Conservation (phyloP, 2,888 invertebrate genomes). For the Bimastos eiseni region DNA sequence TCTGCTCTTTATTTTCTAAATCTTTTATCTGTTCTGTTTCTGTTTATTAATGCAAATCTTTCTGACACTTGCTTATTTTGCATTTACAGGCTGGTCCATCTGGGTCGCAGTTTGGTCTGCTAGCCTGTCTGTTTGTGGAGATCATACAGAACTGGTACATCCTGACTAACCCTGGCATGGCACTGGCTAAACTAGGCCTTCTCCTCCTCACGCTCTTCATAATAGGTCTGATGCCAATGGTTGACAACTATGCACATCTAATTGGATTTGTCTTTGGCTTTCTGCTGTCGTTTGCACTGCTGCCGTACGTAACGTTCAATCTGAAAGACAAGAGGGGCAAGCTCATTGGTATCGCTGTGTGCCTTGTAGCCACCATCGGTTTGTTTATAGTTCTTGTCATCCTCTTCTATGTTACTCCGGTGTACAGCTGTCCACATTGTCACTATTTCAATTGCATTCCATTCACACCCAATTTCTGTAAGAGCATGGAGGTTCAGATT, state of each 20-base stretch:
- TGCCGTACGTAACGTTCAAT: conserved; percentile 92
- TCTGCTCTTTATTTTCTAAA: not conserved
- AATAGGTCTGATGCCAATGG: conserved; percentile 89
- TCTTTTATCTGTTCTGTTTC: not conserved
- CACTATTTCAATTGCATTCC: conserved; percentile 88
- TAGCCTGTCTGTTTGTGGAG: conserved; percentile 91
- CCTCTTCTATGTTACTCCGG: conserved; percentile 83
- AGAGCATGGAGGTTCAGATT: conserved; percentile 62
- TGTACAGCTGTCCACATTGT: conserved; percentile 84
- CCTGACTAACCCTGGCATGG: conserved; percentile 63
- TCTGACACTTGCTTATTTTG: not conserved
- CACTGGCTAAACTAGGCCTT: conserved; percentile 51
- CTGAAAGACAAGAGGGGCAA: conserved; percentile 77
- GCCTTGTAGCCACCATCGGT: conserved; percentile 72
- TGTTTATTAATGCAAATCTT: not conserved
- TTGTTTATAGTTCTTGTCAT: conserved; percentile 77
- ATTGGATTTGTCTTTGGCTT: conserved; percentile 94
- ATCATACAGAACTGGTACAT: conserved; percentile 90
- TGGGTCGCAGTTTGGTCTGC: conserved; percentile 91
- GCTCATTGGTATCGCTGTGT: conserved; percentile 69
- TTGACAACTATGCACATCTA: conserved; percentile 96
- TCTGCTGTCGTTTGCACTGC: conserved; percentile 85
- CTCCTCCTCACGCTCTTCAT: conserved; percentile 55
- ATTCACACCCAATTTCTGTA: conserved; percentile 84
- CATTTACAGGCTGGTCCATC: conserved; percentile 88